A percentile compares a stretch with the other conserved stretches of the same genome.
Evolutionary conservation across 2,113 vertebrate genomes (phyloP).

Genomic region (Phoxinus phoxinus): DNA sequence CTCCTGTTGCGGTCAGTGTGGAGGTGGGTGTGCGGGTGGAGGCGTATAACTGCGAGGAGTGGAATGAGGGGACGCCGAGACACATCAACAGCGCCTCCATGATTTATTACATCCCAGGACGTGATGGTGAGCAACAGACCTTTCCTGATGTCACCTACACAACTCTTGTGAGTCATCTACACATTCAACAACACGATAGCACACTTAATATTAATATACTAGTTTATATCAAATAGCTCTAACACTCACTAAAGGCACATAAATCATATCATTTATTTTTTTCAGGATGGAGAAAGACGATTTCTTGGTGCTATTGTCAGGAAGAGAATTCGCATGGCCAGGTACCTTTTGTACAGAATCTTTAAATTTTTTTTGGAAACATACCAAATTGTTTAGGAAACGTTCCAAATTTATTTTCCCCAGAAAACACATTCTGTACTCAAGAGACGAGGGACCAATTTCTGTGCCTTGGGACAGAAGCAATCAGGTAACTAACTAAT

Average conservation of each 20-base stretch:
- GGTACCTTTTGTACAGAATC: slow-evolving; percentile 82
- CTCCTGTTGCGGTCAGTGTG: slow-evolving; percentile 79
- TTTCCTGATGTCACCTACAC: slow-evolving; percentile 70
- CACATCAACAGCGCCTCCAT: slow-evolving; percentile 98
- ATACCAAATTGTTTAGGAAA: neutral
- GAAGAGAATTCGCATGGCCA: slow-evolving; percentile 92
- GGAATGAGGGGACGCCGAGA: slow-evolving; percentile 65
- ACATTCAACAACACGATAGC: neutral
- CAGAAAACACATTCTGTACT: slow-evolving; percentile 80
- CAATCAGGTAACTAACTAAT: slow-evolving; percentile 81
- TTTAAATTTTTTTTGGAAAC: neutral
- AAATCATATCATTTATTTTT: slow-evolving; percentile 27
- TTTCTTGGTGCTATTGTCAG: slow-evolving; percentile 90
- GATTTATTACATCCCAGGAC: slow-evolving; percentile 89
- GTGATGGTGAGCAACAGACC: slow-evolving; percentile 74
- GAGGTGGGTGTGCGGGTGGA: slow-evolving; percentile 96
- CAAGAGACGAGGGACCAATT: slow-evolving; percentile 83
- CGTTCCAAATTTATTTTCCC: neutral
- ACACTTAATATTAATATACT: no score
- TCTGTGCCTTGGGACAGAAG: slow-evolving; percentile 95
- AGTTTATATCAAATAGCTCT: neutral
- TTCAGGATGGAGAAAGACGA: slow-evolving; percentile 90
- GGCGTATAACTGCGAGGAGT: slow-evolving; percentile 84
- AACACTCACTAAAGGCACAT: neutral
- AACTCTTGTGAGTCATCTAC: slow-evolving; percentile 20